These are phyloP conservation scores for Lophius americanus DNA, from an alignment of 2,797 vertebrate genomes.

Conservation along the genomic window DNA sequence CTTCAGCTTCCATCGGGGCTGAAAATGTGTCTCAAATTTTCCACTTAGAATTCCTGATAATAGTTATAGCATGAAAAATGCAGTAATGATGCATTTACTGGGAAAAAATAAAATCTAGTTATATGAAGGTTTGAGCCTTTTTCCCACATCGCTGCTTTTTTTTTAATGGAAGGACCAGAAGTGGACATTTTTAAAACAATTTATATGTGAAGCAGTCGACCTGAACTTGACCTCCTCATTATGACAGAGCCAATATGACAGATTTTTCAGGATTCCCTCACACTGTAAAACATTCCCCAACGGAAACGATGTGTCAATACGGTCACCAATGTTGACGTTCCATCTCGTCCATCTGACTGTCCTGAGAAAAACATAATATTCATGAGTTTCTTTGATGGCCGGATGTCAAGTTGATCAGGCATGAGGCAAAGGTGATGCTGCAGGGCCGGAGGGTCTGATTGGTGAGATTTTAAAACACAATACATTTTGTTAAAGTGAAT, in stretches of 20 bases:
- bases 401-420: conserved; percentile 27
- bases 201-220: conserved; percentile 38
- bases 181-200: conserved; percentile 6
- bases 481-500: conserved; percentile 45
- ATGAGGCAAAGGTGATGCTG: conserved; percentile 26
- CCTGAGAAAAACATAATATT: conserved; percentile 27
- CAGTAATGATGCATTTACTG: not conserved
- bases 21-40: too few relatives aligned
- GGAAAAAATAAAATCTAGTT: not conserved
- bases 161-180: conserved; percentile 26
- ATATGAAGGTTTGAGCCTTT: conserved; percentile 14
- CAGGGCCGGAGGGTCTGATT: conserved; percentile 11
- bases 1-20: too few relatives aligned
- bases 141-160: conserved; percentile 13
- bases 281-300: conserved; percentile 48
- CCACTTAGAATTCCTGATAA: too few relatives aligned
- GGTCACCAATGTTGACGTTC: conserved; percentile 1
- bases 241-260: conserved; percentile 57
- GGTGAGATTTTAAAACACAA: conserved; percentile 28
- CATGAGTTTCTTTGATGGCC: conserved; percentile 46
- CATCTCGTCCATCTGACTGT: conserved; percentile 34
- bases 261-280: conserved; percentile 68
- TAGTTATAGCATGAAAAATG: too few relatives aligned
- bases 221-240: conserved; percentile 45
- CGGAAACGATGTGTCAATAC: too few relatives aligned